A percentile compares a stretch with the other conserved stretches of the same genome.
Evolutionary conservation across 2,113 vertebrate species (phyloP).

Genomic region (Polyodon spathula): DNA sequence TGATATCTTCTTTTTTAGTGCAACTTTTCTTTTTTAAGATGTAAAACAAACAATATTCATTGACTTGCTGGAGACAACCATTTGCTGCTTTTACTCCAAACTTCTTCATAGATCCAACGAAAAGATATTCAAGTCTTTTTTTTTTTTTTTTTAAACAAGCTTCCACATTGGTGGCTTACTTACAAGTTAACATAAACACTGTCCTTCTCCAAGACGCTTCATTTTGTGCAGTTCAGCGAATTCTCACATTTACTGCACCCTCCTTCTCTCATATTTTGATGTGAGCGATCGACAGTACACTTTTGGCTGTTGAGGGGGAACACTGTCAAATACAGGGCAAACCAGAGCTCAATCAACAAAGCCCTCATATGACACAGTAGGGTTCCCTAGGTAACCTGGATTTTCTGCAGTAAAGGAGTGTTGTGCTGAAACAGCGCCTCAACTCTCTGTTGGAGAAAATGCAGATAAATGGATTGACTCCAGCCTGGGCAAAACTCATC

Average conservation of each 20-base stretch:
- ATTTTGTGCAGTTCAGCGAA: slow-evolving; percentile 43
- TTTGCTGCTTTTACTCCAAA: slow-evolving; percentile 39
- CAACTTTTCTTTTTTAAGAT: slow-evolving; percentile 53
- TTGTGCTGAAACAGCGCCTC: slow-evolving; percentile 98
- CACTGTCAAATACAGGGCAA: slow-evolving; percentile 49
- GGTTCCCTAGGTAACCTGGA: slow-evolving; percentile 99
- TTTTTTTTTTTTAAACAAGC: slow-evolving; percentile 44
- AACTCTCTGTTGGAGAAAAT: slow-evolving; percentile 99
- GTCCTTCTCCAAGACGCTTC: slow-evolving; percentile 33
- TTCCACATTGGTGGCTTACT: slow-evolving; percentile 55
- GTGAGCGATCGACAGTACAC: slow-evolving; percentile 37
- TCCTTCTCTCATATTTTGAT: slow-evolving; percentile 8
- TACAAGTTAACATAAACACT: slow-evolving; percentile 55
- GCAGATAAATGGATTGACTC: slow-evolving; percentile 99
- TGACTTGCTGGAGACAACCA: slow-evolving; percentile 56
- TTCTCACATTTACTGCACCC: slow-evolving; percentile 36
- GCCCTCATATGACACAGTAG: slow-evolving; percentile 99
- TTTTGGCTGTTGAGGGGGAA: slow-evolving; percentile 35
- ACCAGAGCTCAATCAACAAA: slow-evolving; percentile 50
- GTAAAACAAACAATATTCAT: slow-evolving; percentile 54
- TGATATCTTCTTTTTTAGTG: slow-evolving; percentile 65
- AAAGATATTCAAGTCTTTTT: slow-evolving; percentile 39
- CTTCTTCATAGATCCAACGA: slow-evolving; percentile 49
- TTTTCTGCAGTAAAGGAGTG: slow-evolving; percentile 99
- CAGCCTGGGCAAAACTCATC: slow-evolving; percentile 99